Evolutionary conservation across 2,888 invertebrate species (phyloP).

Genomic region (Gymnoscelis rufifasciata): DNA sequence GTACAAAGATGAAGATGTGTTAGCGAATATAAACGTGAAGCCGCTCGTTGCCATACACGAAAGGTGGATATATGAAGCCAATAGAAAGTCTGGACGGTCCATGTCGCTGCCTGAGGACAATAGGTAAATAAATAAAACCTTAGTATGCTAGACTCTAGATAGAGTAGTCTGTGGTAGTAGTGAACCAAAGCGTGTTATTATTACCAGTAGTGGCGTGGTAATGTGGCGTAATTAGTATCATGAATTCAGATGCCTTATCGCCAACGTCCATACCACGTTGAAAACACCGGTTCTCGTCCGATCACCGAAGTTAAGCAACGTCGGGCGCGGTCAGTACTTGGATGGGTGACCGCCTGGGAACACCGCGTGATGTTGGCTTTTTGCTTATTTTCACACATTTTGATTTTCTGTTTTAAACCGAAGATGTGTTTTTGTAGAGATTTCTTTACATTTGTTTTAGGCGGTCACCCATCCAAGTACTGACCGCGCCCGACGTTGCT

Average conservation of each 20-base stretch:
- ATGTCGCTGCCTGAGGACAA: conserved; percentile 65
- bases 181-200: too few relatives aligned
- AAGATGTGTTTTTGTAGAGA: too few relatives aligned
- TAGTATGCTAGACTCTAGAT: too few relatives aligned
- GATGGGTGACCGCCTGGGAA: conserved; percentile 70
- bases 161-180: too few relatives aligned
- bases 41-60: conserved; percentile 73
- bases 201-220: too few relatives aligned
- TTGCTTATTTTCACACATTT: conserved; percentile 19
- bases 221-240: too few relatives aligned
- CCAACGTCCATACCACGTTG: conserved; percentile 30
- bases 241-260: conserved; percentile 1
- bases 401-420: too few relatives aligned
- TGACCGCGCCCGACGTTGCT: conserved; percentile 72
- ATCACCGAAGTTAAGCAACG: conserved; percentile 72
- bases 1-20: conserved; percentile 51
- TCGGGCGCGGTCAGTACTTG: conserved; percentile 73
- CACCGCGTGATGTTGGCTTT: conserved; percentile 50
- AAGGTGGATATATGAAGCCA: conserved; percentile 70
- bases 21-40: conserved; percentile 61
- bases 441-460: too few relatives aligned
- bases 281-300: conserved; percentile 31
- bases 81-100: conserved; percentile 57
- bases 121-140: too few relatives aligned
- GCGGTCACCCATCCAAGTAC: too few relatives aligned